A percentile compares a stretch with the other conserved stretches of the same genome.
Evolutionary conservation across 2,113 vertebrate genomes (phyloP).

Genomic region (Strix aluco): DNA sequence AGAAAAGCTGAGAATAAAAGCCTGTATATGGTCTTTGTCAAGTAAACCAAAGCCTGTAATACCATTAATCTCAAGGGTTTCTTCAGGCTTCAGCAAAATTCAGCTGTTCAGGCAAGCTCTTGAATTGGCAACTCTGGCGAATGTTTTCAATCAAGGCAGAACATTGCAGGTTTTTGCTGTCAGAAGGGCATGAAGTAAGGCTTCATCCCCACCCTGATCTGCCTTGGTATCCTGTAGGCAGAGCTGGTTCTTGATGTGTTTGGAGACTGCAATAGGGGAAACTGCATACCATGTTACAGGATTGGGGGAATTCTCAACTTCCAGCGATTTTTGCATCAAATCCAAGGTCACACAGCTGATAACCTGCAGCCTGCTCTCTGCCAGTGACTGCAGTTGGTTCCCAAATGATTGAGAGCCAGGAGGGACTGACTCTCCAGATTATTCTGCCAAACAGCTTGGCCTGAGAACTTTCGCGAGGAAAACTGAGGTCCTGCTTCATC

Average conservation of each 20-base stretch:
- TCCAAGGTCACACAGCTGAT: fast-evolving
- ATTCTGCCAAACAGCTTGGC: background rate
- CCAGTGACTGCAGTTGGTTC: background rate
- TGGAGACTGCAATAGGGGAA: background rate
- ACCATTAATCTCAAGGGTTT: background rate
- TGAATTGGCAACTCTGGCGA: background rate
- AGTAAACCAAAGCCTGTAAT: background rate
- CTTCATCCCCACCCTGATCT: background rate
- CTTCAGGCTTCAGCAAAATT: background rate
- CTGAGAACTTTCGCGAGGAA: background rate
- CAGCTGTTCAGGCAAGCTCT: background rate
- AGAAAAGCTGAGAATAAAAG: background rate
- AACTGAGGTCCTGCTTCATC: background rate
- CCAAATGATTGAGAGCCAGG: background rate
- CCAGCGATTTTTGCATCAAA: fast-evolving
- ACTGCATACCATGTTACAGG: fast-evolving
- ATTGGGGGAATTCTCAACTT: background rate
- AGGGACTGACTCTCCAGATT: background rate
- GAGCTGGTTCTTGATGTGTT: background rate
- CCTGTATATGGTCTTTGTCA: background rate
- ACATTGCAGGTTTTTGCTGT: background rate
- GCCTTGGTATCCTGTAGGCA: background rate
- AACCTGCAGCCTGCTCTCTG: background rate
- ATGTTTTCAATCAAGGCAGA: background rate
- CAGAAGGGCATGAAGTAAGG: fast-evolving